Evolutionary conservation across 2,113 vertebrate species (phyloP).

Genomic region (Bombycilla garrulus): DNA sequence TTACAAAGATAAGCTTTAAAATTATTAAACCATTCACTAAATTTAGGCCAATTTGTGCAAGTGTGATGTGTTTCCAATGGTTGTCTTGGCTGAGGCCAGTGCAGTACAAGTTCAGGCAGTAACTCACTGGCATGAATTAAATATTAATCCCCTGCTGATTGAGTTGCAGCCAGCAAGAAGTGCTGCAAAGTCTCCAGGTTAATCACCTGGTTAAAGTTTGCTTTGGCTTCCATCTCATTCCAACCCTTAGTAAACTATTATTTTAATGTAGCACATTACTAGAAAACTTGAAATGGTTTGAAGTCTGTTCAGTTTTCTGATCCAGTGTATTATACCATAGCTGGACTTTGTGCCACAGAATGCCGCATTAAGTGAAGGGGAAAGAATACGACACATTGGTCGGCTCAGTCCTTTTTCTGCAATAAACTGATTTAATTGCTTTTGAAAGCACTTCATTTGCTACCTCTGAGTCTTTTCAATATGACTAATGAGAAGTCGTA

Average conservation of each 20-base stretch:
- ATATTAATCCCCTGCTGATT: slow-evolving; percentile 54
- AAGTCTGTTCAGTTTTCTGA: slow-evolving; percentile 28
- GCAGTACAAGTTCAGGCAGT: slow-evolving; percentile 15
- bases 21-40: background rate
- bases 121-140: slow-evolving; percentile 39
- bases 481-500: background rate
- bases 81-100: background rate
- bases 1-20: background rate
- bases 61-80: background rate
- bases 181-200: slow-evolving; percentile 34
- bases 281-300: slow-evolving; percentile 29
- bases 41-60: background rate
- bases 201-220: slow-evolving; percentile 60
- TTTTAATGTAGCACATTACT: background rate
- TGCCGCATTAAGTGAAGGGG: background rate
- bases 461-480: background rate
- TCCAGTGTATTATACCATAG: background rate
- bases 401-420: background rate
- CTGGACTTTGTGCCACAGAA: background rate
- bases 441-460: background rate
- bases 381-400: background rate
- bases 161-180: slow-evolving; percentile 35
- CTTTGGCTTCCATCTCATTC: slow-evolving; percentile 47
- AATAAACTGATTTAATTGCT: background rate
- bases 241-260: slow-evolving; percentile 43